Evolutionary conservation across 1,140 invertebrate genomes (phyloP).

Genomic region (Penaeus chinensis): DNA sequence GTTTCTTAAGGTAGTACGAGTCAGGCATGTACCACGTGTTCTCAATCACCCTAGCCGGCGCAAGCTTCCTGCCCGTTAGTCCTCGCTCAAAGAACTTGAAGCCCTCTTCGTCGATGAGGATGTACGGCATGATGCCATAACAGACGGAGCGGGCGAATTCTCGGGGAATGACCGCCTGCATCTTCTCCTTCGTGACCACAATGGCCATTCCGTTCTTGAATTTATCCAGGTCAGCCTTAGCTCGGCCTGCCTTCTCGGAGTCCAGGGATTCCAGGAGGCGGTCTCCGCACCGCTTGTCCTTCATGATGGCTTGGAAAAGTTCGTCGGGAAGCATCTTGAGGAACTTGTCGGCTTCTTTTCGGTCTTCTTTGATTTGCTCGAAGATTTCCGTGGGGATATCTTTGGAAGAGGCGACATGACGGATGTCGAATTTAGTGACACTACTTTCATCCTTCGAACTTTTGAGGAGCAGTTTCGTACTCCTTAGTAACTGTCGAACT

Average conservation of each 20-base stretch:
- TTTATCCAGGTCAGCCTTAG: constrained; percentile 66
- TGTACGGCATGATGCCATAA: constrained; percentile 80
- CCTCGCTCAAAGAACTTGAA: constrained; percentile 77
- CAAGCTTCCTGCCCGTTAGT: constrained; percentile 70
- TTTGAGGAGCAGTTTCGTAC: constrained; percentile 47
- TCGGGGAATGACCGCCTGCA: constrained; percentile 82
- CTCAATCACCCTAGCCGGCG: constrained; percentile 56
- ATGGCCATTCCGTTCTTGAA: constrained; percentile 63
- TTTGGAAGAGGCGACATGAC: constrained; percentile 62
- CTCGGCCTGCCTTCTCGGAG: constrained; percentile 72
- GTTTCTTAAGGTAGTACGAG: constrained; percentile 54
- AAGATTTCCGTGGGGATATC: constrained; percentile 63
- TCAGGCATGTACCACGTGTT: constrained; percentile 62
- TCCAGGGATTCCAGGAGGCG: constrained; percentile 67
- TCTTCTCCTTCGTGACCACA: constrained; percentile 80
- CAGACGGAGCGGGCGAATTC: constrained; percentile 79
- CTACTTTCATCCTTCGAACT: constrained; percentile 37
- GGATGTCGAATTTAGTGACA: constrained; percentile 52
- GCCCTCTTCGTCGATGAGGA: constrained; percentile 81
- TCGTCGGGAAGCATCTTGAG: constrained; percentile 59
- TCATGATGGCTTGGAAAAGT: constrained; percentile 70
- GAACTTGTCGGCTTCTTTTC: constrained; percentile 61
- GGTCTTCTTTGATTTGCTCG: constrained; percentile 61
- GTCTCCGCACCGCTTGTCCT: constrained; percentile 72
- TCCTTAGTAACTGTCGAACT: constrained; percentile 55